phyloP scores from a whole-genome alignment of 2,113 vertebrate genomes.

The Steatornis caripensis region DNA sequence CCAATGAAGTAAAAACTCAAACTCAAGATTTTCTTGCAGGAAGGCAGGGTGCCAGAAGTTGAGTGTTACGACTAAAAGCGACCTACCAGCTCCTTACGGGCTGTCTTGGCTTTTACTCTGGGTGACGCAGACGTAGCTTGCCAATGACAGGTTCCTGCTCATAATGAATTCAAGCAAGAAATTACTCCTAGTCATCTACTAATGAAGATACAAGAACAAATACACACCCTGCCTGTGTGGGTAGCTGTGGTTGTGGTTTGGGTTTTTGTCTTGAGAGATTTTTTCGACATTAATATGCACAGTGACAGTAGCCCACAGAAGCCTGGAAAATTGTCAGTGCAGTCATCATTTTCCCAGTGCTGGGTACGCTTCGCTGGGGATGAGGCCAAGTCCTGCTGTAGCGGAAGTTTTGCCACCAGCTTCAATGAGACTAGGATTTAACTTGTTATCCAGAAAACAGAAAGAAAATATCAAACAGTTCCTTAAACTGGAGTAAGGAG shows the following conservation, averaged over 20 bases:
- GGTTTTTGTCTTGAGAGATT: neutral
- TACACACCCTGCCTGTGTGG: neutral
- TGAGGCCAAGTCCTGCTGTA: neutral
- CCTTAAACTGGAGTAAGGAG: neutral
- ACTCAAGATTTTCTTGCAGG: neutral
- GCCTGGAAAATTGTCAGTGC: neutral
- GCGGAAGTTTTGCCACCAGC: neutral
- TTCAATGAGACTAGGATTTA: neutral
- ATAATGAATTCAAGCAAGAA: neutral
- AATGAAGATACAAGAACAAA: neutral
- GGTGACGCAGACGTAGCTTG: neutral
- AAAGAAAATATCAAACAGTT: neutral
- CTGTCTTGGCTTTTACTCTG: neutral
- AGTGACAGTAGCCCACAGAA: neutral
- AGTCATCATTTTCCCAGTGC: neutral
- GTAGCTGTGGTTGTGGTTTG: neutral
- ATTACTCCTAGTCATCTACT: neutral
- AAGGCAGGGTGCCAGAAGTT: neutral
- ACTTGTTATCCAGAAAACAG: neutral
- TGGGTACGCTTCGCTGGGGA: neutral
- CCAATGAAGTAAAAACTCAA: neutral
- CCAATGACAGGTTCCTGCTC: neutral
- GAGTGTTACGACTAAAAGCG: rapidly evolving
- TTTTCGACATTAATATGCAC: neutral
- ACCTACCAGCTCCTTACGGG: neutral